Percentiles rank a stretch among this genome's conserved stretches.
These are phyloP conservation scores for Rhadinocentrus ornatus DNA, from an alignment of 2,797 vertebrate genomes.

Conservation along the genomic window DNA sequence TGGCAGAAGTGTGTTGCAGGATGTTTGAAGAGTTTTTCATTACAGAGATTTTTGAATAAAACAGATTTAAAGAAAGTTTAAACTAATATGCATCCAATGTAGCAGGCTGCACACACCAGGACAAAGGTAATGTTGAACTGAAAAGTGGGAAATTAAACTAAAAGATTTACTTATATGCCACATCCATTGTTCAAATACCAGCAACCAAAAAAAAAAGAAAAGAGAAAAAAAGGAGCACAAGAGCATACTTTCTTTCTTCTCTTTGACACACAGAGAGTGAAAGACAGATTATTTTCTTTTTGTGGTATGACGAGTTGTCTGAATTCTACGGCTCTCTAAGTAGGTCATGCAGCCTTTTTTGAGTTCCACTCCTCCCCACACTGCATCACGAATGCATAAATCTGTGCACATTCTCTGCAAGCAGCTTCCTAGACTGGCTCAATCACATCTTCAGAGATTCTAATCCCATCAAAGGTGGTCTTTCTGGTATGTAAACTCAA, in stretches of 20 bases:
- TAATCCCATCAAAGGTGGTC: conserved; percentile 78
- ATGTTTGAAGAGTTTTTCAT: conserved; percentile 44
- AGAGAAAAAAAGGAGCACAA: conserved; percentile 20
- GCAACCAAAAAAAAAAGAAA: conserved; percentile 35
- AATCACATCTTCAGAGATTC: conserved; percentile 75
- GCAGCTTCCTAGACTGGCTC: conserved; percentile 69
- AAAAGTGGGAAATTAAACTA: conserved; percentile 18
- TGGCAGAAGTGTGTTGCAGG: conserved; percentile 40
- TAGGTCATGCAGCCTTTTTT: conserved; percentile 84
- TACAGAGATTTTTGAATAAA: conserved; percentile 57
- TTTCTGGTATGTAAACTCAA: conserved; percentile 73
- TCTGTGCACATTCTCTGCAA: conserved; percentile 76
- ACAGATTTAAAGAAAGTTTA: conserved; percentile 41
- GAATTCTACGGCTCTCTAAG: conserved; percentile 80
- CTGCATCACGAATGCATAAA: conserved; percentile 86
- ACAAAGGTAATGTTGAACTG: conserved; percentile 32
- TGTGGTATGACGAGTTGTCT: conserved; percentile 71
- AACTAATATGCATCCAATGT: conserved; percentile 45
- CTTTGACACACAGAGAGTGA: conserved; percentile 49
- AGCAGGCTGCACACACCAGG: conserved; percentile 31
- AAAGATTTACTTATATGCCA: conserved; percentile 15
- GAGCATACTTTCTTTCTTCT: conserved; percentile 44
- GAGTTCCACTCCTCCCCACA: conserved; percentile 78
- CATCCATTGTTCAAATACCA: conserved; percentile 25
- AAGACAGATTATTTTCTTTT: conserved; percentile 62